Conservation (phyloP, 2,113 vertebrate species). For the Cyprinodon brontotheroides region DNA sequence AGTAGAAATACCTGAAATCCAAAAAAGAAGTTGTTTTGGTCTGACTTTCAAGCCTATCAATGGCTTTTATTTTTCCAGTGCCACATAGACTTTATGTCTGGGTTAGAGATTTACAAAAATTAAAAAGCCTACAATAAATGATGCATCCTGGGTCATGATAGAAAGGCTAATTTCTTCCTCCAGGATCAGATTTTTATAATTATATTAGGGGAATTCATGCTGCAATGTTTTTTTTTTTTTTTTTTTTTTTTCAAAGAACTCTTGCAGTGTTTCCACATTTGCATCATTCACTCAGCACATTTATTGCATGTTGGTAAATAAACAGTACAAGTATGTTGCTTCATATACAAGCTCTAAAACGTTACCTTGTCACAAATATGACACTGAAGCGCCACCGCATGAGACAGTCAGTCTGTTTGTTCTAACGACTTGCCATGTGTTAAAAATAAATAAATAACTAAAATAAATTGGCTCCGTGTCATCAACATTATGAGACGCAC, state of each 20-base stretch:
- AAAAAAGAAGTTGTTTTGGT: too few relatives aligned
- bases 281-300: slow-evolving; percentile 16
- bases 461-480: slow-evolving; percentile 70
- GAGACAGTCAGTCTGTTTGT: slow-evolving; percentile 57
- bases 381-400: slow-evolving; percentile 43
- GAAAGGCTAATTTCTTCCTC: background rate
- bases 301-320: slow-evolving; percentile 7
- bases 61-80: too few relatives aligned
- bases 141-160: background rate
- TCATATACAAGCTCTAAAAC: slow-evolving; percentile 33
- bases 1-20: too few relatives aligned
- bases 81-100: too few relatives aligned
- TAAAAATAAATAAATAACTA: slow-evolving; percentile 54
- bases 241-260: background rate
- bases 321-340: background rate
- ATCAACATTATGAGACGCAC: slow-evolving; percentile 60
- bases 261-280: background rate
- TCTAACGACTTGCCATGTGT: slow-evolving; percentile 58
- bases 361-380: slow-evolving; percentile 52
- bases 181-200: background rate
- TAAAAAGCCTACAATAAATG: background rate
- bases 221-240: too few relatives aligned
- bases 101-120: background rate
- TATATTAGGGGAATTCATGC: too few relatives aligned
- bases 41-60: too few relatives aligned